Percentiles rank a stretch among this genome's conserved stretches.
These are phyloP conservation scores for Calidris pygmaea DNA, from an alignment of 2,113 vertebrate genomes.

Conservation along the genomic window DNA sequence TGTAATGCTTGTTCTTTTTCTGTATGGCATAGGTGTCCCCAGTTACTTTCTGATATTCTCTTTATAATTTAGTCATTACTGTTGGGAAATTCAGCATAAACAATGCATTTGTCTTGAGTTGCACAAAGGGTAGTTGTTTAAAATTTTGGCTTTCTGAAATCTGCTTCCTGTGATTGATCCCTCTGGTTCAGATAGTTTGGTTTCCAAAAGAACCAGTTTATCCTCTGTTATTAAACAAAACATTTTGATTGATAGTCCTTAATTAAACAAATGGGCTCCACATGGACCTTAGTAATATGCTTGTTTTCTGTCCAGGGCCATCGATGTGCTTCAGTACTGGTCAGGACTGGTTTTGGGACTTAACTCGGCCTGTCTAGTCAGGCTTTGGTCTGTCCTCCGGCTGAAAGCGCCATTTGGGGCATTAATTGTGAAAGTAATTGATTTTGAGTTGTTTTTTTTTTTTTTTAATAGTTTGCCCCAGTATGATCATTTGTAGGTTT, in stretches of 20 bases:
- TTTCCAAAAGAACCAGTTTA: slow-evolving; percentile 5
- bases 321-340: neutral
- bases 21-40: neutral
- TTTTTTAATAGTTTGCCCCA: neutral
- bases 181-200: neutral
- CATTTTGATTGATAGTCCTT: neutral
- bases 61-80: neutral
- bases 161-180: neutral
- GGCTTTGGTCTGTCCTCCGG: neutral
- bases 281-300: neutral
- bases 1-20: neutral
- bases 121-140: neutral
- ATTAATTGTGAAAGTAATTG: neutral
- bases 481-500: neutral
- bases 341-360: neutral
- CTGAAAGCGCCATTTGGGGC: neutral
- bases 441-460: neutral
- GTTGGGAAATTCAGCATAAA: neutral
- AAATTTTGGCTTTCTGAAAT: neutral
- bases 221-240: neutral
- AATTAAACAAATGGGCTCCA: neutral
- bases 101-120: neutral
- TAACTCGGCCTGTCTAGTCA: neutral
- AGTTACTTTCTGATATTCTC: neutral
- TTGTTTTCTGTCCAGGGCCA: neutral